These are phyloP conservation scores for Noctuana brunneofusca DNA, from an alignment of 2,888 invertebrate genomes.

Conservation along the genomic window DNA sequence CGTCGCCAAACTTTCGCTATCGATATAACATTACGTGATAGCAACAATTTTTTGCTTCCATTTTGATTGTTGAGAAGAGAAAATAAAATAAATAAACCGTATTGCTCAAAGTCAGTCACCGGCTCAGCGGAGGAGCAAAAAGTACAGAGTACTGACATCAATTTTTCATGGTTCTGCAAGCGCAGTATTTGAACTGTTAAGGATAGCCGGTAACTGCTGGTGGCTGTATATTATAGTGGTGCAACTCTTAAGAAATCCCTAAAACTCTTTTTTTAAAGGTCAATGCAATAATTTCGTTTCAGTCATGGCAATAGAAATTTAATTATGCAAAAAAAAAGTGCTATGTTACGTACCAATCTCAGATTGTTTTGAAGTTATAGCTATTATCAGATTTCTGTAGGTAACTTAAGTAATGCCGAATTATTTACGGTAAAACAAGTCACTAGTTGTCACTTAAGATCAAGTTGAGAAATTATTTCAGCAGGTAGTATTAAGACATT, in stretches of 20 bases:
- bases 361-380: constrained; percentile 5
- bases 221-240: constrained; percentile 7
- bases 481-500: constrained; percentile 9
- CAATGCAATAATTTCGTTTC: constrained; percentile 6
- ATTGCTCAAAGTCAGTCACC: constrained; percentile 57
- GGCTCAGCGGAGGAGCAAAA: constrained; percentile 57
- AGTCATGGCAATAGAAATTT: constrained; percentile 13
- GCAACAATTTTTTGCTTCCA: constrained; percentile 53
- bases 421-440: constrained; percentile 26
- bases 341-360: not conserved
- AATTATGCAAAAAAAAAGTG: constrained; percentile 3
- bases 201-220: too few species aligned
- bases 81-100: constrained; percentile 46
- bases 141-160: constrained; percentile 49
- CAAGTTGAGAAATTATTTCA: constrained; percentile 22
- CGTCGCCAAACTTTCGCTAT: constrained; percentile 70
- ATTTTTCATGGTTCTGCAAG: constrained; percentile 48
- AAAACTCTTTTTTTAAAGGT: constrained; percentile 31
- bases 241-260: constrained; percentile 43
- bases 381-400: not conserved
- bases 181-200: constrained; percentile 32
- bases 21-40: constrained; percentile 71
- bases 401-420: constrained; percentile 15
- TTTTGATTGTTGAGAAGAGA: constrained; percentile 46
- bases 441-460: not conserved